Evolutionary conservation across 2,113 vertebrate genomes (phyloP), one percentile per base, ranked within the genome.

Genomic region (Triplophysa tibetana): DNA sequence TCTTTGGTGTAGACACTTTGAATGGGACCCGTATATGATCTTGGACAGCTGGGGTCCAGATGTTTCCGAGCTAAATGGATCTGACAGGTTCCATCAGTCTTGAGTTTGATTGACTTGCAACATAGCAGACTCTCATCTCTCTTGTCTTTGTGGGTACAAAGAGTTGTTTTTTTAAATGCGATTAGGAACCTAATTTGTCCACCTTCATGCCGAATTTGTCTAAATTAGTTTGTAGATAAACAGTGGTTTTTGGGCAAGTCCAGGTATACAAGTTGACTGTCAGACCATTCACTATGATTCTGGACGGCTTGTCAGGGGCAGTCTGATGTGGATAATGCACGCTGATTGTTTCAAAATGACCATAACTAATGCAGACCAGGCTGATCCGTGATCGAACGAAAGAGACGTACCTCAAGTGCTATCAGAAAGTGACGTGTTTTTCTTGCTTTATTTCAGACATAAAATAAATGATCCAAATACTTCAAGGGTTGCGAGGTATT

Each of bases 351-450:
- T 89, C 85, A 89, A 90, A 91, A 91, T 83, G 86, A 85, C 88
- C 86, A 90, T 89, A 93, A 91, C 92, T 92, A 92, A 93, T 89
- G 81, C 84, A 78, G 85, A 87, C 87, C 90, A 92, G 89, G 85
- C 54, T 76, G 4, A 78, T 85, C 82, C 82, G 84, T 83, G 86
- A 84, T 77, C 54, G 10, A 86, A 83, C 83, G 81, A 79, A 75
- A 72, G 75, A 85, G 78, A 81, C 68, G 0, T 56, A 52, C 79
- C 54, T 65, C 45, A 62, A 29, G 41, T 45, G 23, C 60, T 38
- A 74, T 68, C 26, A 63, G 56, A 74, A 68, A 29, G 21, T 66
- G 70, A 58, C 70, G 79, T 70, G 58, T 79, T 77, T 84, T 75
- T 24, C 58, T 50, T 60, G 54, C 77, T 81, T 63, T 80, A 85